Conservation (phyloP, 1,140 invertebrate species). For the Epicauta chinensis region DNA sequence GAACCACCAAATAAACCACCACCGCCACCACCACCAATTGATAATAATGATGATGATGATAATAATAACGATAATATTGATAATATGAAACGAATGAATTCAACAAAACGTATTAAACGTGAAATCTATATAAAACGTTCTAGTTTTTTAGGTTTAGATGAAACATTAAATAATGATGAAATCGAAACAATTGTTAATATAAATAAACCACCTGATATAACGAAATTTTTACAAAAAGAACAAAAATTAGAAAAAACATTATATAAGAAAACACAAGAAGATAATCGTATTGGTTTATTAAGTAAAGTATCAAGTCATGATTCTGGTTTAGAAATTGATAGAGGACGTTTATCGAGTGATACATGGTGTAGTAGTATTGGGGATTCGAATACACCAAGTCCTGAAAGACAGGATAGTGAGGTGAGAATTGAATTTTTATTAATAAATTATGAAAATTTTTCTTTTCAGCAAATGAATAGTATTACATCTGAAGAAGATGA, state of each 20-base stretch:
- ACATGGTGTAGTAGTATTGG: slow-evolving; percentile 56
- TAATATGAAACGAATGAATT: slow-evolving; percentile 63
- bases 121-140: slow-evolving; percentile 77
- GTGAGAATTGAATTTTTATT: slow-evolving; percentile 15
- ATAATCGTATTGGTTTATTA: slow-evolving; percentile 23
- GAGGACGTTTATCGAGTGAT: slow-evolving; percentile 48
- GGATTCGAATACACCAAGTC: slow-evolving; percentile 56
- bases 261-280: slow-evolving; percentile 52
- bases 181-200: slow-evolving; percentile 60
- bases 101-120: slow-evolving; percentile 78
- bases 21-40: slow-evolving; percentile 67
- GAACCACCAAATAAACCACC: slow-evolving; percentile 82
- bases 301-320: slow-evolving; percentile 57
- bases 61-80: slow-evolving; percentile 10
- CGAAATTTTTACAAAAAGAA: slow-evolving; percentile 69
- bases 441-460: not conserved
- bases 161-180: slow-evolving; percentile 55
- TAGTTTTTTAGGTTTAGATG: slow-evolving; percentile 79
- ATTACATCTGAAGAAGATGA: slow-evolving; percentile 62
- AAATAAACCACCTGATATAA: slow-evolving; percentile 72
- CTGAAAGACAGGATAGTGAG: slow-evolving; percentile 72
- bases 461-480: slow-evolving; percentile 37
- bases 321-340: slow-evolving; percentile 67
- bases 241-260: slow-evolving; percentile 68
- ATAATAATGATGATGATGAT: slow-evolving; percentile 39